These are phyloP conservation scores for Melanogrammus aeglefinus DNA, from an alignment of 2,797 vertebrate species.

Conservation along the genomic window DNA sequence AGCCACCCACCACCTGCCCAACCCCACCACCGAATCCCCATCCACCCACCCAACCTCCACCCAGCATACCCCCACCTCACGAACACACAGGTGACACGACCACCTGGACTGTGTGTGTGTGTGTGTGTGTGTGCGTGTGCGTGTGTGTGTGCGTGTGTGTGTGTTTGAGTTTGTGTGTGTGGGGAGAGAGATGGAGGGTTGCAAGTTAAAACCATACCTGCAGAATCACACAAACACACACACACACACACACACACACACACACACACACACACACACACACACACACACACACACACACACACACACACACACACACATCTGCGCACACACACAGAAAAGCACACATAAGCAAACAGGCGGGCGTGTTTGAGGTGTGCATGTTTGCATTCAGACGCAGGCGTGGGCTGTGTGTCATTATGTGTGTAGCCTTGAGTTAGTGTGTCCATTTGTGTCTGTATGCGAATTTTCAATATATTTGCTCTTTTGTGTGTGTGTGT, in stretches of 20 bases:
- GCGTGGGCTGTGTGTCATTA: too few relatives aligned
- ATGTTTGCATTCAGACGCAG: too few relatives aligned
- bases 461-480: too few relatives aligned
- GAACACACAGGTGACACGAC: constrained; percentile 24
- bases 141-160: constrained; percentile 5
- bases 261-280: too few relatives aligned
- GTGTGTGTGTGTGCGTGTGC: constrained; percentile 20
- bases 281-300: too few relatives aligned
- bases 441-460: neutral
- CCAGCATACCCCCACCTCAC: neutral
- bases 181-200: constrained; percentile 1
- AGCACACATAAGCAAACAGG: neutral
- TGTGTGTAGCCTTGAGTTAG: too few relatives aligned
- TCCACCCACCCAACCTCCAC: constrained; percentile 16
- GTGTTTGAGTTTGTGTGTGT: constrained; percentile 8
- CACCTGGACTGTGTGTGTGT: constrained; percentile 25
- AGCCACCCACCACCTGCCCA: constrained; percentile 11
- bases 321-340: neutral
- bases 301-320: neutral
- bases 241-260: neutral
- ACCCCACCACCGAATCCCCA: neutral
- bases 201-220: too few relatives aligned
- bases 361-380: too few relatives aligned
- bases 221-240: too few relatives aligned
- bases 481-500: neutral